A percentile compares a stretch with the other conserved stretches of the same genome.
phyloP scores from a whole-genome alignment of 2,113 vertebrate genomes.

The Odobenus rosmarus region DNA sequence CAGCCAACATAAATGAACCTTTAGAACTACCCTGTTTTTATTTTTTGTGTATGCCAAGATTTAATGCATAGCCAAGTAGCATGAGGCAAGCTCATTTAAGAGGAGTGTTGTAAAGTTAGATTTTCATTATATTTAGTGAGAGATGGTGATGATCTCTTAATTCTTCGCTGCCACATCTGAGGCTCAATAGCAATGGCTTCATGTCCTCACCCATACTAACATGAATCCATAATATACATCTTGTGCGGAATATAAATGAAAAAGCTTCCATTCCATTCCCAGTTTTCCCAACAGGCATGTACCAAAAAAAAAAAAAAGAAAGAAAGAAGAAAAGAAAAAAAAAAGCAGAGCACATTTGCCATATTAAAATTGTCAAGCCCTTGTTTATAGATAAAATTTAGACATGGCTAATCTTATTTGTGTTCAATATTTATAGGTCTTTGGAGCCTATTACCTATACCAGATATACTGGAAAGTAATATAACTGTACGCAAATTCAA shows the following conservation, averaged over 20 bases:
- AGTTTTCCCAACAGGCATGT: conserved; percentile 1
- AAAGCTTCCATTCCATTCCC: background rate
- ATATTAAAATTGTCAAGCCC: conserved; percentile 20
- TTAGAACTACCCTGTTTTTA: conserved; percentile 50
- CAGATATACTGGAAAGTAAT: conserved; percentile 58
- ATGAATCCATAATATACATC: background rate
- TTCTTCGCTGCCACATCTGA: conserved; percentile 34
- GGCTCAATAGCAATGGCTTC: background rate
- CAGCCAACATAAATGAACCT: conserved; percentile 37
- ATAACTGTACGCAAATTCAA: conserved; percentile 50
- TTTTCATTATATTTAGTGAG: conserved; percentile 62
- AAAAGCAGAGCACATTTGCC: background rate
- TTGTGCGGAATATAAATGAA: conserved; percentile 36
- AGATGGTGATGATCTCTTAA: conserved; percentile 19
- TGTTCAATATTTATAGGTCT: conserved; percentile 57
- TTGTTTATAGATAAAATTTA: conserved; percentile 4
- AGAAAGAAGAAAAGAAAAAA: background rate
- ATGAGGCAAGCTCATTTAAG: conserved; percentile 27
- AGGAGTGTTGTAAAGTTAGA: conserved; percentile 18
- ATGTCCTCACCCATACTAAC: background rate
- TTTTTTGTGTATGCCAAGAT: conserved; percentile 62
- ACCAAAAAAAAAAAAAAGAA: background rate
- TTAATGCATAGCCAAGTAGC: conserved; percentile 48
- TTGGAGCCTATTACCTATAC: conserved; percentile 62
- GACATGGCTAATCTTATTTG: conserved; percentile 28